Percentiles rank a stretch among this genome's conserved stretches.
These are phyloP conservation scores for Chymomyza costata DNA, from an alignment of 1,140 invertebrate species.

Conservation along the genomic window DNA sequence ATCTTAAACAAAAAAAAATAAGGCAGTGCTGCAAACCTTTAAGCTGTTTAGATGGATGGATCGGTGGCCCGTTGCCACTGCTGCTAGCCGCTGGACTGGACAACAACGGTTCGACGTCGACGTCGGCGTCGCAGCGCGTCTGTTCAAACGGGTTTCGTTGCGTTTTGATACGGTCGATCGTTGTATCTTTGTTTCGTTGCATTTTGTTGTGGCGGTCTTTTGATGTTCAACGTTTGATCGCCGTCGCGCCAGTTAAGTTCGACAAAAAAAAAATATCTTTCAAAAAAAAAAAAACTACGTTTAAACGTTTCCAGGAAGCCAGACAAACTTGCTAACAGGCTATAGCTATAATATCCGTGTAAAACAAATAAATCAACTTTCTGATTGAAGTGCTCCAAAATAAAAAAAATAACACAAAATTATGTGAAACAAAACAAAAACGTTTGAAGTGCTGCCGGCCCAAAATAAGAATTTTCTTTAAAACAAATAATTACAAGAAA, in stretches of 20 bases:
- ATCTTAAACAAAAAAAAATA: conserved; percentile 26
- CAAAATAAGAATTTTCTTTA: not conserved
- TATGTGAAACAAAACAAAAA: conserved; percentile 23
- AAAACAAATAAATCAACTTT: conserved; percentile 50
- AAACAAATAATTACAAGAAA: conserved; percentile 6
- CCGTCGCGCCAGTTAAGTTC: too few species aligned
- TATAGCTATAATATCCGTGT: not conserved
- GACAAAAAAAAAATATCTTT: too few species aligned
- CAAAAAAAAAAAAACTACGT: too few species aligned
- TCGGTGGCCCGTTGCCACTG: conserved; percentile 40
- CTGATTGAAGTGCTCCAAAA: too few species aligned
- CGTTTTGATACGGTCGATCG: conserved; percentile 49
- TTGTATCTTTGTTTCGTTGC: conserved; percentile 9
- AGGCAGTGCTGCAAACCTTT: conserved; percentile 30
- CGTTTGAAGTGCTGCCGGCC: not conserved
- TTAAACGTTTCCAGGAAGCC: conserved; percentile 51
- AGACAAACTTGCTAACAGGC: conserved; percentile 23
- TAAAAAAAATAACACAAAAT: conserved; percentile 47
- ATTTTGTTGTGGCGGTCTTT: conserved; percentile 31
- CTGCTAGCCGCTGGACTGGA: too few species aligned
- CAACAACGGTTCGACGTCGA: too few species aligned
- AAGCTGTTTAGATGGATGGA: conserved; percentile 62
- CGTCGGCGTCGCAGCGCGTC: not conserved
- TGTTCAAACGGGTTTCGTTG: conserved; percentile 55
- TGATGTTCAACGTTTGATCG: conserved; percentile 45